A percentile compares a stretch with the other conserved stretches of the same genome.
phyloP scores from a whole-genome alignment of 2,888 invertebrate species.

The Marasmarcha lunaedactyla region DNA sequence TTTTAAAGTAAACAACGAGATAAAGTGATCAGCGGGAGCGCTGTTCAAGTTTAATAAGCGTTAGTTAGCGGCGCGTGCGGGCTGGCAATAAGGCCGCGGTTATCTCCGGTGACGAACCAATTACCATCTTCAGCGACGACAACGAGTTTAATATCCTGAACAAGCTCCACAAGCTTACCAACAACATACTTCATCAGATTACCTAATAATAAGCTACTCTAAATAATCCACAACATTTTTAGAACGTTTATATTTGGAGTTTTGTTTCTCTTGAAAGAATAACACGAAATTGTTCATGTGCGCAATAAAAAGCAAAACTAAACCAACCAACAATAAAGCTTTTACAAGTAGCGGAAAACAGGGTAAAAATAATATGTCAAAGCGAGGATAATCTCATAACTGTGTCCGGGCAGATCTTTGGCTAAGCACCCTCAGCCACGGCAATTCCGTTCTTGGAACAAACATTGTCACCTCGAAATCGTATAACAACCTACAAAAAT shows the following conservation, averaged over 20 bases:
- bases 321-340: no score
- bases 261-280: no score
- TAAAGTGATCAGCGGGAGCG: conserved; percentile 66
- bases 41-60: conserved; percentile 69
- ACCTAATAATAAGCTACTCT: neutral
- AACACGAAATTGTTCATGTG: no score
- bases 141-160: neutral
- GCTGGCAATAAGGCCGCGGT: conserved; percentile 55
- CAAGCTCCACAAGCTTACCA: no score
- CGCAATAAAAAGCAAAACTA: no score
- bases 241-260: no score
- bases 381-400: conserved; percentile 65
- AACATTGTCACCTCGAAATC: conserved; percentile 20
- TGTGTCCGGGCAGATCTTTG: conserved; percentile 47
- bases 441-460: conserved; percentile 46
- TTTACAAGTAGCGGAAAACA: neutral
- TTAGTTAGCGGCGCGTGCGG: conserved; percentile 52
- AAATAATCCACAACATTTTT: neutral
- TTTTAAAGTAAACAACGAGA: conserved; percentile 66
- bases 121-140: conserved; percentile 23
- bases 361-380: conserved; percentile 27
- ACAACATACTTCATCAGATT: neutral
- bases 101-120: conserved; percentile 53
- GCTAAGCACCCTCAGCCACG: conserved; percentile 48
- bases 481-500: neutral